phyloP scores from a whole-genome alignment of 2,888 invertebrate genomes.

The Ophraella communa region DNA sequence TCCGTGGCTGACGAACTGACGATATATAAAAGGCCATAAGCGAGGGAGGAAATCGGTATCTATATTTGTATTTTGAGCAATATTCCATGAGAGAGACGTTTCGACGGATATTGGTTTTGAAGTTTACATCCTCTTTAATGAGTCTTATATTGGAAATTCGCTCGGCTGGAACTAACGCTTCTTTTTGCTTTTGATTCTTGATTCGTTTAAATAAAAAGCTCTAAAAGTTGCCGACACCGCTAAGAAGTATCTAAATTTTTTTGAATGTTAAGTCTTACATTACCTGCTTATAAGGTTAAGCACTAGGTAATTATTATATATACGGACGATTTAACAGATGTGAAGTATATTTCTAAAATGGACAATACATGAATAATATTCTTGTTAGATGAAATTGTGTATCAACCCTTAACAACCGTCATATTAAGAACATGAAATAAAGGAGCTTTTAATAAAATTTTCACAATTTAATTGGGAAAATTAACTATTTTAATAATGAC shows the following conservation, averaged over 20 bases:
- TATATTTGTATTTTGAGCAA: conserved; percentile 48
- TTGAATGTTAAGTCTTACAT: conserved; percentile 7
- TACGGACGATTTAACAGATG: not conserved
- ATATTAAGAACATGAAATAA: too few species aligned
- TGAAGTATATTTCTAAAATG: not conserved
- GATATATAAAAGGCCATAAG: conserved; percentile 34
- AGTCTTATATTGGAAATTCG: conserved; percentile 52
- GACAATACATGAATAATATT: too few species aligned
- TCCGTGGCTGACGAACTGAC: conserved; percentile 21
- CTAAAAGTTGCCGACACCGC: conserved; percentile 42
- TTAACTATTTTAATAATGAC: too few species aligned
- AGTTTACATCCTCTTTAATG: conserved; percentile 56
- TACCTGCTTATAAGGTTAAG: not conserved
- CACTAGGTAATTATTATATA: not conserved
- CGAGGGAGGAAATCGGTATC: conserved; percentile 37
- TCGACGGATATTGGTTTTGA: conserved; percentile 50
- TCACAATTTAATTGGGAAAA: too few species aligned
- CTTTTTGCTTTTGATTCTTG: conserved; percentile 47
- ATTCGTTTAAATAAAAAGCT: conserved; percentile 45
- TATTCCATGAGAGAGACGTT: conserved; percentile 44
- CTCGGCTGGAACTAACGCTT: conserved; percentile 48
- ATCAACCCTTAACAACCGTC: too few species aligned
- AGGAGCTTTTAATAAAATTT: too few species aligned
- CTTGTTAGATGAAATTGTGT: too few species aligned
- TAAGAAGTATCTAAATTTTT: conserved; percentile 33